These are phyloP conservation scores for Ceriagrion tenellum DNA, from an alignment of 2,888 invertebrate genomes.

Conservation along the genomic window DNA sequence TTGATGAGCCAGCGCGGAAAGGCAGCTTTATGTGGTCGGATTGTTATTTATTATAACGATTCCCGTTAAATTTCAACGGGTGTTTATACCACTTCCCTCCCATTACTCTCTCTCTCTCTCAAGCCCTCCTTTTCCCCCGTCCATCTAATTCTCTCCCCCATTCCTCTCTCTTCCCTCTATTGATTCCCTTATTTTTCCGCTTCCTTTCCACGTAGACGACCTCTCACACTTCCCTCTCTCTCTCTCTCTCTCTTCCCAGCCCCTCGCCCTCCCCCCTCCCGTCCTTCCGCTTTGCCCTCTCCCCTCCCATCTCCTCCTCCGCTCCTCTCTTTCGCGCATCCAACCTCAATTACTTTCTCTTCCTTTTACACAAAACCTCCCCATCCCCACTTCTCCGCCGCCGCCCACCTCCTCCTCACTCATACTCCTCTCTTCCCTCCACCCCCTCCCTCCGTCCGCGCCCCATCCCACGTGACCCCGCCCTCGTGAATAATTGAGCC, in stretches of 20 bases:
- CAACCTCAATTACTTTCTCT: constrained; percentile 64
- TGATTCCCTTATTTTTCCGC: constrained; percentile 32
- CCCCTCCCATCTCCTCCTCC: neutral
- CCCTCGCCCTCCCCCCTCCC: neutral
- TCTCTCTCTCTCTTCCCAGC: neutral
- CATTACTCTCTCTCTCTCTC: neutral
- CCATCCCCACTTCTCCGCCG: neutral
- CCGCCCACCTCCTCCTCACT: neutral
- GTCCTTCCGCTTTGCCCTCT: neutral
- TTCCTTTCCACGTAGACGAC: neutral
- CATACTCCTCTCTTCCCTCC: neutral
- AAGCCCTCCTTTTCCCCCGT: neutral
- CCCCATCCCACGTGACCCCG: constrained; percentile 51
- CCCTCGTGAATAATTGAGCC: constrained; percentile 67
- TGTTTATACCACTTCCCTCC: neutral
- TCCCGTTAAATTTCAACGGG: constrained; percentile 27
- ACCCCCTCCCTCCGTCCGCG: neutral
- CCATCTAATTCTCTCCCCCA: neutral
- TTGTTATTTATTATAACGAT: constrained; percentile 32
- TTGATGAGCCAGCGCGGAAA: constrained; percentile 32
- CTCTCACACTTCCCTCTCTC: neutral
- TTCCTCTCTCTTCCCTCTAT: neutral
- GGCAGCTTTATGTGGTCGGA: constrained; percentile 31
- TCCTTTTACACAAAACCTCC: constrained; percentile 49
- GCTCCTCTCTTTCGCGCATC: constrained; percentile 59